A percentile compares a stretch with the other conserved stretches of the same genome.
phyloP scores from a whole-genome alignment of 2,888 invertebrate species.

The Ferdinandea cuprea region DNA sequence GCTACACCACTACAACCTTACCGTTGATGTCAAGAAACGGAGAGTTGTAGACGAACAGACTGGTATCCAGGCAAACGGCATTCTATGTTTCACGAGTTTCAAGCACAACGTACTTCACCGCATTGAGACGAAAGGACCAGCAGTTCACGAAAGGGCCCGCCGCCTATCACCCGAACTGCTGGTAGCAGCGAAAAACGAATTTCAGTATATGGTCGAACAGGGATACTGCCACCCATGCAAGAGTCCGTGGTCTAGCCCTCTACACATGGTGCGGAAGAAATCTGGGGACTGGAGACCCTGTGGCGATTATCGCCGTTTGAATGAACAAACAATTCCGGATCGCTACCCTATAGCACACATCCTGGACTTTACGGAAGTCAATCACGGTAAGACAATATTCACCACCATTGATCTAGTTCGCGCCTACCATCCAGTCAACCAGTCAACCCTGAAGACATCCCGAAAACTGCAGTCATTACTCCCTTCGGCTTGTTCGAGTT shows the following conservation, averaged over 20 bases:
- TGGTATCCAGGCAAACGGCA: constrained; percentile 7
- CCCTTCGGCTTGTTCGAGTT: constrained; percentile 80
- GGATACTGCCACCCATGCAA: constrained; percentile 13
- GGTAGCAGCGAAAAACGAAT: background rate
- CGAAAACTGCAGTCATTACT: constrained; percentile 80
- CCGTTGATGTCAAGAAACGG: constrained; percentile 10
- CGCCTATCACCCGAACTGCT: background rate
- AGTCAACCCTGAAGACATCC: constrained; percentile 77
- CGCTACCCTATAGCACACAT: constrained; percentile 77
- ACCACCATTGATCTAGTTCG: constrained; percentile 77
- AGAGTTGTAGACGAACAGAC: constrained; percentile 12
- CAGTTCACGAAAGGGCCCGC: constrained; percentile 17
- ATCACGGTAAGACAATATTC: constrained; percentile 75
- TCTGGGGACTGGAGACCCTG: constrained; percentile 27
- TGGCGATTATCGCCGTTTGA: constrained; percentile 21
- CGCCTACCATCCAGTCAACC: constrained; percentile 80
- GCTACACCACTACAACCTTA: constrained; percentile 5
- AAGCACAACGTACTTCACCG: background rate
- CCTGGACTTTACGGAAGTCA: constrained; percentile 50
- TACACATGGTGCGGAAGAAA: constrained; percentile 23
- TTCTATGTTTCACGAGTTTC: background rate
- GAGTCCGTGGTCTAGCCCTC: constrained; percentile 24
- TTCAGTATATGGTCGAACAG: constrained; percentile 9
- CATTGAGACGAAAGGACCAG: constrained; percentile 5
- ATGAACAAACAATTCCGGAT: constrained; percentile 75